Conservation (phyloP, 2,888 invertebrate species). For the Barypeithes pellucidus region DNA sequence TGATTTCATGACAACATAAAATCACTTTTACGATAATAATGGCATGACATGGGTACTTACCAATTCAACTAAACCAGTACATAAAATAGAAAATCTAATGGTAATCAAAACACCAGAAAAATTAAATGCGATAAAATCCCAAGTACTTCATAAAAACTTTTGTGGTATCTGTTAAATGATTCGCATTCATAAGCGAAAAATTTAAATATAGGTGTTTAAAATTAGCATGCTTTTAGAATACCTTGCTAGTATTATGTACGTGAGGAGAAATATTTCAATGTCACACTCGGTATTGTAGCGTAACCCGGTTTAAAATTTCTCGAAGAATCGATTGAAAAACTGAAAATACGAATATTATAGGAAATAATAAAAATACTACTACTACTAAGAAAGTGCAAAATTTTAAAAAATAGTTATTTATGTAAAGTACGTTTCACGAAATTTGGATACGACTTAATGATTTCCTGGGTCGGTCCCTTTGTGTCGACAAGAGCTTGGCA, state of each 20-base stretch:
- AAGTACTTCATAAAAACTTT: slow-evolving; percentile 13
- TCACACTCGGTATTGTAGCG: not conserved
- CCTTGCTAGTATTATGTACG: not conserved
- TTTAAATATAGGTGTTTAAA: slow-evolving; percentile 39
- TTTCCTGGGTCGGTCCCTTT: too few species aligned
- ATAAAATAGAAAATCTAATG: not conserved
- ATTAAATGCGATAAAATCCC: not conserved
- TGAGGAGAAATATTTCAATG: slow-evolving; percentile 34
- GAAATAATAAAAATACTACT: too few species aligned
- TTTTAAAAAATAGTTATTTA: too few species aligned
- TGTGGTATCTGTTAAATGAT: slow-evolving; percentile 24
- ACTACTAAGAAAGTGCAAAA: too few species aligned
- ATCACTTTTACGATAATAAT: not conserved
- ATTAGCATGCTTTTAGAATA: slow-evolving; percentile 32
- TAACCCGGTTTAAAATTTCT: too few species aligned
- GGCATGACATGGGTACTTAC: slow-evolving; percentile 2
- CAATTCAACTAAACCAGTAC: not conserved
- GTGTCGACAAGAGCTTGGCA: too few species aligned
- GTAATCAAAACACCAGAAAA: not conserved
- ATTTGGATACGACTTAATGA: too few species aligned
- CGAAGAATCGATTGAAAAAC: too few species aligned
- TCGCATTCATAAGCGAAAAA: slow-evolving; percentile 32
- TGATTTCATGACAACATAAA: slow-evolving; percentile 7
- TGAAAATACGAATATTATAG: too few species aligned
- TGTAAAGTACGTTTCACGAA: too few species aligned